Conservation (phyloP, 2,888 invertebrate genomes). For the Heliconius charithonia region DNA sequence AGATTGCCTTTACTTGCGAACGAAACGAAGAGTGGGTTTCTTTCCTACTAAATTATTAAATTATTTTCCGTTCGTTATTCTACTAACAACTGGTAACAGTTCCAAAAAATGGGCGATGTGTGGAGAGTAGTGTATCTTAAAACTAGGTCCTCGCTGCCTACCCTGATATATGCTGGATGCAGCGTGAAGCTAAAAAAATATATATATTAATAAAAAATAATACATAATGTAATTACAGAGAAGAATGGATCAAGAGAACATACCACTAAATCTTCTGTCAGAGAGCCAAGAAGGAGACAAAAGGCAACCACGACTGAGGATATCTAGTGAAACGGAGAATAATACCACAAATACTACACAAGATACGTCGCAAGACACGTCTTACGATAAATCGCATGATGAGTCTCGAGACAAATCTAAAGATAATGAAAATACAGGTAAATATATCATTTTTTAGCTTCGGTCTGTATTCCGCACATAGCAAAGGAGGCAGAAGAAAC, state of each 20-base stretch:
- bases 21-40: too few relatives aligned
- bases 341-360: constrained; percentile 55
- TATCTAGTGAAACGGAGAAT: constrained; percentile 64
- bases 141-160: too few relatives aligned
- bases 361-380: constrained; percentile 56
- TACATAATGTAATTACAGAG: constrained; percentile 58
- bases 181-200: too few relatives aligned
- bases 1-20: too few relatives aligned
- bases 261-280: constrained; percentile 60
- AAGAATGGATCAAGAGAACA: constrained; percentile 71
- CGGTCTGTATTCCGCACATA: not conserved
- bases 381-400: constrained; percentile 45
- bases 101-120: too few relatives aligned
- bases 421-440: constrained; percentile 17
- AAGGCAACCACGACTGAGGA: constrained; percentile 56
- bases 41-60: too few relatives aligned
- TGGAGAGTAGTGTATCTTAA: too few relatives aligned
- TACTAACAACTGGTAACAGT: too few relatives aligned
- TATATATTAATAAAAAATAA: too few relatives aligned
- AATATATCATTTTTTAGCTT: not conserved
- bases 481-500: too few relatives aligned
- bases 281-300: constrained; percentile 55
- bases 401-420: constrained; percentile 45
- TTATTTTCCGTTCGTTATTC: too few relatives aligned
- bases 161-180: too few relatives aligned